Conservation (phyloP, 2,113 vertebrate genomes). For the Trochalopteron elliotii region DNA sequence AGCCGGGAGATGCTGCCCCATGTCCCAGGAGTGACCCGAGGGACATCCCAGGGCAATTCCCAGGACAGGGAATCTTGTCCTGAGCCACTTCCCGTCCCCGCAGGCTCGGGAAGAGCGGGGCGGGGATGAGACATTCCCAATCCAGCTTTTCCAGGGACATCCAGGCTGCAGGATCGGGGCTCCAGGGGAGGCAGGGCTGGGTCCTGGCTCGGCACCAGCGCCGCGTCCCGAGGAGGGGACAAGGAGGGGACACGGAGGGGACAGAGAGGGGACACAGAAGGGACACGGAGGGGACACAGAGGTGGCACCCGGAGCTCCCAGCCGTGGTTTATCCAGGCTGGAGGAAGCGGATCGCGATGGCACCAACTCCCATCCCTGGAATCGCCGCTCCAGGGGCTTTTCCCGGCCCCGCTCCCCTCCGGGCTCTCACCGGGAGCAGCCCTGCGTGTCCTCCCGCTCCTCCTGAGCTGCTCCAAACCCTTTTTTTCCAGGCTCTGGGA, state of each 20-base stretch:
- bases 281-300: background rate
- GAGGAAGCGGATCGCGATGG: background rate
- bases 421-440: background rate
- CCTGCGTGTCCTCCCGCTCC: background rate
- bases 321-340: fast-evolving
- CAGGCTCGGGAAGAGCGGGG: background rate
- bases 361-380: background rate
- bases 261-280: background rate
- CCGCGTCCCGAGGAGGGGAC: background rate
- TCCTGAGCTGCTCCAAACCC: background rate
- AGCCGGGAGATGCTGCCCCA: background rate
- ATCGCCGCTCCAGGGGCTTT: background rate
- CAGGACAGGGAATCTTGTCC: background rate
- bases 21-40: fast-evolving
- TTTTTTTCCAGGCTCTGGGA: background rate
- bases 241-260: fast-evolving
- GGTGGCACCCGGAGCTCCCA: background rate
- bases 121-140: background rate
- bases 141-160: background rate
- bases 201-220: background rate
- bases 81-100: background rate
- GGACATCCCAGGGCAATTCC: background rate
- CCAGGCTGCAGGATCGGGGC: background rate
- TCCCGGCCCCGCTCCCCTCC: background rate
- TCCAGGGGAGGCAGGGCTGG: background rate